Evolutionary conservation across 2,888 invertebrate species (phyloP), one percentile per base, ranked within the genome.

Genomic region (Pocota personata): DNA sequence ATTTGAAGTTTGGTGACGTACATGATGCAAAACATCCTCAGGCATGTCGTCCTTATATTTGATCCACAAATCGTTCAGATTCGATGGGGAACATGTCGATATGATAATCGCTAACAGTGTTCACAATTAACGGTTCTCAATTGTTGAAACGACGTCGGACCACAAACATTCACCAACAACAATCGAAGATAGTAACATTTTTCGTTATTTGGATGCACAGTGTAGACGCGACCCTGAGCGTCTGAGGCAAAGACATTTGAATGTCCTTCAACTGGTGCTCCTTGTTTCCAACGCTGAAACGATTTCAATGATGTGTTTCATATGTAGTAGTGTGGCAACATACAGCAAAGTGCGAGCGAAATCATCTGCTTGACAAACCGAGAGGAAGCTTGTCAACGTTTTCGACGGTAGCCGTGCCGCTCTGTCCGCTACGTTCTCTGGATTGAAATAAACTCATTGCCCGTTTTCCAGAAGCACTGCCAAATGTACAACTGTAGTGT

Each of bases 201-300:
- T 12, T 57, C 35, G 19, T 57, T 35, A 35, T 19, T 32, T 46
- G 50, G 66, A 67, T 37, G 52, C 48, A 67, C 66, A 67, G 66
- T 67, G 30, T 50, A 64, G 30, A 64, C 48, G 32, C 64, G 64
- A 50, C 66, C 52, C 30, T 40, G 66, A 35, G 37, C 37, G 40
- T 48, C 48, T 48, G 52, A 32, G 24, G 52, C 48, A 52, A 67
- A 50, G 24, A 64, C 48, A 27, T 67, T 48, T 52, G 50, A 37
- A 32, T 32, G 32, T 19, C 35, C 66, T 67, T 48, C 35, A 67
- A 67, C 52, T 67, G 50, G 58, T 16, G 58, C 21, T 58, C 37
- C 58, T 21, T 58, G 40, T 67, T 67, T 67, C 48, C 66, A 52
- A 67, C 37, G 37, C 48, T 52, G 48, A 30, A 62, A 64, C 43